Percentiles rank a stretch among this genome's conserved stretches.
These are phyloP conservation scores for Scaptomyza tumidula DNA, from an alignment of 2,888 invertebrate genomes.

Conservation along the genomic window DNA sequence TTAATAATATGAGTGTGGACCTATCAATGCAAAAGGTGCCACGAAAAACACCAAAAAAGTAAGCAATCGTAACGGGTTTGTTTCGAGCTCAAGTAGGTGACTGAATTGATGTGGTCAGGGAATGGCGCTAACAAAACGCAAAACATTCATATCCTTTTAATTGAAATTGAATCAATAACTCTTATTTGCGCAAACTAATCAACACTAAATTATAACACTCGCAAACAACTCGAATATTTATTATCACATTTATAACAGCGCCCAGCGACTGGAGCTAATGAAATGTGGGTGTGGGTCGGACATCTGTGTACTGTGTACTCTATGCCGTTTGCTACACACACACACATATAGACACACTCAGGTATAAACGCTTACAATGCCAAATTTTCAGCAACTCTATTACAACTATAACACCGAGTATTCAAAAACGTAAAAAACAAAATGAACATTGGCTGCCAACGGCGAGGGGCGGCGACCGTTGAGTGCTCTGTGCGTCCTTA, in stretches of 20 bases:
- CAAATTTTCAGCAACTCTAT: constrained; percentile 78
- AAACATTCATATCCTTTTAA: constrained; percentile 79
- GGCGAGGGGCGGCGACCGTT: constrained; percentile 67
- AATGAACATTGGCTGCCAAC: constrained; percentile 56
- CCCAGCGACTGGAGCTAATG: constrained; percentile 61
- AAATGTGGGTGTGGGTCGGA: constrained; percentile 79
- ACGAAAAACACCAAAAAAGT: constrained; percentile 27
- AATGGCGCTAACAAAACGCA: constrained; percentile 51
- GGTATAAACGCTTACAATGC: constrained; percentile 61
- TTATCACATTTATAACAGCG: constrained; percentile 73
- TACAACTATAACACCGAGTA: constrained; percentile 55
- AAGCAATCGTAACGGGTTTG: constrained; percentile 35
- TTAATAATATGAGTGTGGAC: constrained; percentile 58
- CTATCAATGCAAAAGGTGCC: constrained; percentile 68
- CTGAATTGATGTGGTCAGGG: constrained; percentile 28
- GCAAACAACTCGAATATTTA: constrained; percentile 76
- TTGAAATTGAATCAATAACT: constrained; percentile 79
- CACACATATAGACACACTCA: neutral
- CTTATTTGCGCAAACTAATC: constrained; percentile 79
- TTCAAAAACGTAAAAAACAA: constrained; percentile 45
- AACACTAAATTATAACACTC: constrained; percentile 80
- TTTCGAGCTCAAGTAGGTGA: constrained; percentile 27
- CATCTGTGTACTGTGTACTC: constrained; percentile 37
- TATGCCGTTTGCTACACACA: neutral
- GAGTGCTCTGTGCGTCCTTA: constrained; percentile 71